Percentiles rank a stretch among this genome's conserved stretches.
phyloP scores from a whole-genome alignment of 2,888 invertebrate species.

The Drosophila limbata region DNA sequence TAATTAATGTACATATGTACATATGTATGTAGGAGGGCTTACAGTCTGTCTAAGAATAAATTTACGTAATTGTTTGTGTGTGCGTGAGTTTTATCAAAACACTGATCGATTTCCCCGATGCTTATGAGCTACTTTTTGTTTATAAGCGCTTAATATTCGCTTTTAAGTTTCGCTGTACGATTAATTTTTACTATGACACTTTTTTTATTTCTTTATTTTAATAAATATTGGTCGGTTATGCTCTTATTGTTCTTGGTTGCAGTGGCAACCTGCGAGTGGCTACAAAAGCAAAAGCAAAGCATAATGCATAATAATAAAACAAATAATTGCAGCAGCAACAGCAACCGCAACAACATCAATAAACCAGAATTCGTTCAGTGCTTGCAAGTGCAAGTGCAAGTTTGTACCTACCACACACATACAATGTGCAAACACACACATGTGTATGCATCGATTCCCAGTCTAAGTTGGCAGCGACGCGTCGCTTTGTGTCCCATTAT shows the following conservation, averaged over 20 bases:
- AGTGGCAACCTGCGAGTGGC: conserved; percentile 10
- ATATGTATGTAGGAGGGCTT: too few species aligned
- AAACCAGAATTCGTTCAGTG: conserved; percentile 60
- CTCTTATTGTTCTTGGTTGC: conserved; percentile 51
- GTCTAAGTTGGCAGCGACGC: conserved; percentile 45
- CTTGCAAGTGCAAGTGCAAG: conserved; percentile 60
- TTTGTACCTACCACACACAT: conserved; percentile 25
- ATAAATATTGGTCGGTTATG: conserved; percentile 34
- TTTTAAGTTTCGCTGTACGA: conserved; percentile 34
- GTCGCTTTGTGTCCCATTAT: conserved; percentile 68
- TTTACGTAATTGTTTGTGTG: too few species aligned
- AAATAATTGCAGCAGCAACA: conserved; percentile 18
- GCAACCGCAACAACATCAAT: conserved; percentile 29
- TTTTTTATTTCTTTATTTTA: neutral
- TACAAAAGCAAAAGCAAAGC: conserved; percentile 15
- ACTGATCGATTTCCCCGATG: conserved; percentile 13
- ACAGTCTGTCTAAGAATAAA: too few species aligned
- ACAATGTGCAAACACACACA: neutral
- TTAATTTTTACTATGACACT: conserved; percentile 40
- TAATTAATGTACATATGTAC: too few species aligned
- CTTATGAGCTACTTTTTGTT: conserved; percentile 35
- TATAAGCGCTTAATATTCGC: conserved; percentile 33
- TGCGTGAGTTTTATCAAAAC: neutral
- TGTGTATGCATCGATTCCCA: conserved; percentile 15
- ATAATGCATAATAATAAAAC: conserved; percentile 46